Percentiles rank a stretch among this genome's conserved stretches.
These are phyloP conservation scores for Streblospio benedicti DNA, from an alignment of 1,140 invertebrate genomes.

Conservation along the genomic window DNA sequence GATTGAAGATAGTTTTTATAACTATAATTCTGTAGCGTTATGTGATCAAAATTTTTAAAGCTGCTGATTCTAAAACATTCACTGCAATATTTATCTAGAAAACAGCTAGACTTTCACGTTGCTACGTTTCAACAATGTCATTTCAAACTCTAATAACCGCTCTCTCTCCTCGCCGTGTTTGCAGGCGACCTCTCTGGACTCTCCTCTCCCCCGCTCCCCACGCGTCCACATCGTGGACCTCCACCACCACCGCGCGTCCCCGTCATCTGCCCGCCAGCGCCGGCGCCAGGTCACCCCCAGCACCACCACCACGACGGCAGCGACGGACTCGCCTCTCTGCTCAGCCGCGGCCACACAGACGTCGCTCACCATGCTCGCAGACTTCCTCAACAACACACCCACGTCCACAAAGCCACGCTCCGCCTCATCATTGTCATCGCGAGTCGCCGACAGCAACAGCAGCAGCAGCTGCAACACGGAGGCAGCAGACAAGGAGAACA, in stretches of 20 bases:
- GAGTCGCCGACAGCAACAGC: neutral
- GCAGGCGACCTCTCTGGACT: neutral
- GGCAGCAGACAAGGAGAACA: neutral
- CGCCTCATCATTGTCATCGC: too few species aligned
- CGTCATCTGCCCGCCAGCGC: neutral
- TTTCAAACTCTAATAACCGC: neutral
- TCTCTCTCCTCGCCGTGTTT: neutral
- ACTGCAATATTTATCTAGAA: too few species aligned
- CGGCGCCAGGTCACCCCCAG: neutral
- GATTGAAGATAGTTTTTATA: too few species aligned
- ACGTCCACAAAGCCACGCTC: neutral
- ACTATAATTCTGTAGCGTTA: conserved; percentile 1
- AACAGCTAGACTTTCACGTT: neutral
- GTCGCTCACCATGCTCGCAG: neutral
- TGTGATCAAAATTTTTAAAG: neutral
- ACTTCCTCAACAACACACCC: neutral
- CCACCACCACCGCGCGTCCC: neutral
- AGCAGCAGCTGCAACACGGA: neutral
- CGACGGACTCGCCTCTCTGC: neutral
- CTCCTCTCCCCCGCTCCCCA: conserved; percentile 21
- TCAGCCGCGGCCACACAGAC: neutral
- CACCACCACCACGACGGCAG: neutral
- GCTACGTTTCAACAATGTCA: neutral
- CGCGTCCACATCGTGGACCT: conserved; percentile 26
- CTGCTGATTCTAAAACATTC: neutral